Conservation (phyloP, 2,113 vertebrate genomes). For the Helogale parvula region DNA sequence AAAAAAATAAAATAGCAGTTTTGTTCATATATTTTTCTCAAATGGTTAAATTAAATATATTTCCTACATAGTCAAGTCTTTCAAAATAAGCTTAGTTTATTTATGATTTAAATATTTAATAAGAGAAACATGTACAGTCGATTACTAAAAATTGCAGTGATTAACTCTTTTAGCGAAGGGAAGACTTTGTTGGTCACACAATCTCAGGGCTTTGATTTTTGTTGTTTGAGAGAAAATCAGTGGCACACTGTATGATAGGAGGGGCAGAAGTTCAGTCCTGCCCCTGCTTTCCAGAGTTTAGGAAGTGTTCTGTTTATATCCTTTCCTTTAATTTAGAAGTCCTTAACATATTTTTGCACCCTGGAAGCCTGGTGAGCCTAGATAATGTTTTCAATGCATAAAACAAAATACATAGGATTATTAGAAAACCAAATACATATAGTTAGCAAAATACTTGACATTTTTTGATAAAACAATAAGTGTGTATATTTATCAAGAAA, state of each 20-base stretch:
- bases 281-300: not conserved
- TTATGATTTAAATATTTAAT: not conserved
- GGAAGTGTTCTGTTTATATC: not conserved
- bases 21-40: not conserved
- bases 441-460: not conserved
- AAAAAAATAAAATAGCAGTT: not conserved
- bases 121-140: not conserved
- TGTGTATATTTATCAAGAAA: not conserved
- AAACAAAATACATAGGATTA: not conserved
- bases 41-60: constrained; percentile 8
- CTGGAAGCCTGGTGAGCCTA: not conserved
- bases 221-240: not conserved
- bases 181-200: not conserved
- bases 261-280: not conserved
- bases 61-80: constrained; percentile 2
- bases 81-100: constrained; percentile 10
- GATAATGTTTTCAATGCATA: not conserved
- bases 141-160: not conserved
- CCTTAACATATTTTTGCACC: not conserved
- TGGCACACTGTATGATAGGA: not conserved
- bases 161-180: not conserved
- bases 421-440: not conserved
- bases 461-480: not conserved
- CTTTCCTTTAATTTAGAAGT: not conserved
- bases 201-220: not conserved